Evolutionary conservation across 2,888 invertebrate species (phyloP).

Genomic region (Mythimna vitellina): DNA sequence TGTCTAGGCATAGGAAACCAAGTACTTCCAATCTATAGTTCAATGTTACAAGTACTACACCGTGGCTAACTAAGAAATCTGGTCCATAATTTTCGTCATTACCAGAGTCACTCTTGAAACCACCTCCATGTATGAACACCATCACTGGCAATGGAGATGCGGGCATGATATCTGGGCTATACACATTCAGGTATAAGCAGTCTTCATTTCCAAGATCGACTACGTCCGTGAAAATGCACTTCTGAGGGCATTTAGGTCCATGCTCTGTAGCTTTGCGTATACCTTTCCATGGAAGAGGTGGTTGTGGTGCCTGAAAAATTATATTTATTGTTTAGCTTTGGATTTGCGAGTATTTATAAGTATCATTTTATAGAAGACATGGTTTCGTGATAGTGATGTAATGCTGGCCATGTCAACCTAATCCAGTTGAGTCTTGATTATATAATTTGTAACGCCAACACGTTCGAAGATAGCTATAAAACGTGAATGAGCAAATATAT

Average conservation of each 20-base stretch:
- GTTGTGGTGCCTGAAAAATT: slow-evolving; percentile 71
- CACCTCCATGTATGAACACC: slow-evolving; percentile 78
- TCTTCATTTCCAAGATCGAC: slow-evolving; percentile 72
- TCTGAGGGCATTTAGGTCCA: slow-evolving; percentile 71
- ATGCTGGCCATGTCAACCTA: neutral
- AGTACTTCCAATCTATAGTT: slow-evolving; percentile 75
- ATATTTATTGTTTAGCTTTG: neutral
- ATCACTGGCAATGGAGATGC: slow-evolving; percentile 70
- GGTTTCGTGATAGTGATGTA: neutral
- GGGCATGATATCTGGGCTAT: slow-evolving; percentile 68
- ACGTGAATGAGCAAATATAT: neutral
- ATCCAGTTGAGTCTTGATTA: neutral
- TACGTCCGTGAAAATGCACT: slow-evolving; percentile 63
- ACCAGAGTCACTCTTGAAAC: slow-evolving; percentile 73
- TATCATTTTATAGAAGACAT: neutral
- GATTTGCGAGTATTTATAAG: no score
- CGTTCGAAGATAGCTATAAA: slow-evolving; percentile 14
- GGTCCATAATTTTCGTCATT: slow-evolving; percentile 72
- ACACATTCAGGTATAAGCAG: slow-evolving; percentile 77
- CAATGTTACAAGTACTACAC: slow-evolving; percentile 74
- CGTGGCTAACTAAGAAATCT: slow-evolving; percentile 73
- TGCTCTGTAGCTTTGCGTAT: slow-evolving; percentile 70
- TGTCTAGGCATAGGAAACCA: slow-evolving; percentile 73
- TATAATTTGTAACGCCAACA: slow-evolving; percentile 6
- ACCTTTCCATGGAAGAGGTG: slow-evolving; percentile 72